A percentile compares a stretch with the other conserved stretches of the same genome.
Conservation (phyloP, 2,113 vertebrate species). For the Taurulus bubalis region DNA sequence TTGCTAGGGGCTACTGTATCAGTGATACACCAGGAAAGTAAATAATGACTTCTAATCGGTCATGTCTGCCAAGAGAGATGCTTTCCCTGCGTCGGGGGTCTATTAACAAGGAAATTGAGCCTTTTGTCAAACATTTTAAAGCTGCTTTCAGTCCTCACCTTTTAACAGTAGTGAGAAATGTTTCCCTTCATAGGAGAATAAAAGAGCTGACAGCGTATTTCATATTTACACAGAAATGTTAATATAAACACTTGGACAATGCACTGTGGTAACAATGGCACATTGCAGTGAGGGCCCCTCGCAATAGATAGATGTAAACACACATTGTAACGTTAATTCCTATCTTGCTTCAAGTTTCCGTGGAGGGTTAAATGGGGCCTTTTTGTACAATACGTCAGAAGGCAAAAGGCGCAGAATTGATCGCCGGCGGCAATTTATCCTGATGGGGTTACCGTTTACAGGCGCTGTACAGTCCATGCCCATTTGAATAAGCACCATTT, state of each 20-base stretch:
- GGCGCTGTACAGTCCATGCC: constrained; percentile 65
- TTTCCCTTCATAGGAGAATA: constrained; percentile 18
- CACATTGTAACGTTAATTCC: constrained; percentile 15
- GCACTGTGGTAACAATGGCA: constrained; percentile 4
- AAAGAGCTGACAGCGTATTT: constrained; percentile 45
- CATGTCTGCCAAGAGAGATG: constrained; percentile 40
- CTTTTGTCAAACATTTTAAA: constrained; percentile 27
- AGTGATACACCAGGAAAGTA: constrained; percentile 51
- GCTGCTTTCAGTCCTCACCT: constrained; percentile 2
- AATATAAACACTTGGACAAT: constrained; percentile 31
- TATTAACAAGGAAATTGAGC: constrained; percentile 6
- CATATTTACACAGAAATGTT: constrained; percentile 36
- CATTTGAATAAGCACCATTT: constrained; percentile 77
- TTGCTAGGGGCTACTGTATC: constrained; percentile 26
- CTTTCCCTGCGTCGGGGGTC: neutral
- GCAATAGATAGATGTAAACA: constrained; percentile 25
- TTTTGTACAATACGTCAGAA: constrained; percentile 62
- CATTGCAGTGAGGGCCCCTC: neutral
- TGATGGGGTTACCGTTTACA: constrained; percentile 80
- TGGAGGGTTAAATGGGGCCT: constrained; percentile 51
- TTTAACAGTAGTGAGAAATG: constrained; percentile 9
- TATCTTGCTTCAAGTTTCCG: constrained; percentile 22
- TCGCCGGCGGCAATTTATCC: constrained; percentile 82
- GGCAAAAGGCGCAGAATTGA: constrained; percentile 76
- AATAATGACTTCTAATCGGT: constrained; percentile 62